Evolutionary conservation across 2,888 invertebrate genomes (phyloP), one percentile per base, ranked within the genome.

Genomic region (Rapana venosa): DNA sequence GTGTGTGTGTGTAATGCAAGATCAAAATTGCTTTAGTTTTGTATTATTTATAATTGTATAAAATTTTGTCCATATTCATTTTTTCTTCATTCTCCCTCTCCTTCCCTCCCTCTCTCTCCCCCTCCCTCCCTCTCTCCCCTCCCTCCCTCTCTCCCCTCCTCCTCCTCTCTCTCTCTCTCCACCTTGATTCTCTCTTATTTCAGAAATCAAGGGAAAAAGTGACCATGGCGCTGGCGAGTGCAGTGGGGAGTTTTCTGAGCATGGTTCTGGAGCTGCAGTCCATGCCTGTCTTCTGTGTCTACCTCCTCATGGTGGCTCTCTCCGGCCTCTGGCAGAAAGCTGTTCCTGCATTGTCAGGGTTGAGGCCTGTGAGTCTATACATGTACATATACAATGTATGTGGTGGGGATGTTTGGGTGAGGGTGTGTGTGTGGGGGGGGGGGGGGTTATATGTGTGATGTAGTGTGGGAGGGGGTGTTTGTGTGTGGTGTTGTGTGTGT

Each of bases 251-350:
- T 26, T 91, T 91, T 36, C 85, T 90, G 32, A 66, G 81, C 58
- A 81, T 89, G 90, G 90, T 93, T 0, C 88, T 91, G 15, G 66
- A 90, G n/a, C 92, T 95, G 47, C 92, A 92, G 8, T 93, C 95
- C 1, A 93, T 95, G 77, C 94, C 94, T n/a, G 79, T 95, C 47
- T 47, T 47, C 47, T 47, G 47, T 47, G 47, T 47, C 47, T 47
- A 47, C 47, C 87, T 95, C 13, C 56, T 93, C 32, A 92, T 95
- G 92, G 93, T 95, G 11, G 20, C 91, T 35, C 87, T 94, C 77
- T 92, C 95, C 22, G 90, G 93, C 17, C 81, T 93, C 32, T 95
- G 95, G 95, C 94, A 94, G 90, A 93, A 92, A 90, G 70, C 92
- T 77, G 93, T 94, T 0, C 88, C 92, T 85, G 95, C 95, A 22